These are phyloP conservation scores for Habropoda laboriosa DNA, from an alignment of 1,140 invertebrate genomes.

Conservation along the genomic window DNA sequence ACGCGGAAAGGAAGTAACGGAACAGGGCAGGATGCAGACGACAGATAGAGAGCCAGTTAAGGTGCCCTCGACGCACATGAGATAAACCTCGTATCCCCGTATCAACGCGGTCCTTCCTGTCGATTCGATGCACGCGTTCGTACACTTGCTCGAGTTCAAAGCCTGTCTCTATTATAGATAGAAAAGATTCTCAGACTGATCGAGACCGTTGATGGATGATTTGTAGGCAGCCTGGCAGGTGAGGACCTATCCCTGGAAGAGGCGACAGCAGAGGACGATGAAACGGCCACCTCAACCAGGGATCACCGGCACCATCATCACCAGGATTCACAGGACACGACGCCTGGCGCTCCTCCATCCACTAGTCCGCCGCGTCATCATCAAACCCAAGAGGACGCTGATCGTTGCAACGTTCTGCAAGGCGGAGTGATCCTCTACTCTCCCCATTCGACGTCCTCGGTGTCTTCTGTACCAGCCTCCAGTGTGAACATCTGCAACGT, in stretches of 20 bases:
- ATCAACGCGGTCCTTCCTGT: slow-evolving; percentile 73
- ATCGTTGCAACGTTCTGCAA: slow-evolving; percentile 77
- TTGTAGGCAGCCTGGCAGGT: slow-evolving; percentile 89
- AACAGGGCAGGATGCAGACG: slow-evolving; percentile 72
- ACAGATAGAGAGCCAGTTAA: slow-evolving; percentile 68
- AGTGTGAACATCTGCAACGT: slow-evolving; percentile 84
- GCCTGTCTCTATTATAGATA: no score
- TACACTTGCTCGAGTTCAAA: background rate
- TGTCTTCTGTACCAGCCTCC: slow-evolving; percentile 68
- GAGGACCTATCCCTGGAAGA: slow-evolving; percentile 89
- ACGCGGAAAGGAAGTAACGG: slow-evolving; percentile 70
- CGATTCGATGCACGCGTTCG: slow-evolving; percentile 28
- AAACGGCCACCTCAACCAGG: slow-evolving; percentile 85
- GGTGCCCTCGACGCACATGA: slow-evolving; percentile 27
- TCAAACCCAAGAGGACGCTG: slow-evolving; percentile 74
- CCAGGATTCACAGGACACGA: slow-evolving; percentile 76
- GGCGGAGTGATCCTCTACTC: slow-evolving; percentile 79
- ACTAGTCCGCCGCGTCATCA: slow-evolving; percentile 78
- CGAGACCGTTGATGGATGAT: slow-evolving; percentile 50
- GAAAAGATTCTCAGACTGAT: slow-evolving; percentile 38
- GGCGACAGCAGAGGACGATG: slow-evolving; percentile 86
- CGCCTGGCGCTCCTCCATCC: slow-evolving; percentile 81
- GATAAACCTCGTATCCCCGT: slow-evolving; percentile 69
- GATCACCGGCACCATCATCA: slow-evolving; percentile 79
- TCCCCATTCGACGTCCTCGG: slow-evolving; percentile 70